These are phyloP conservation scores for Tupaia tana DNA, from an alignment of 2,113 vertebrate species.

Conservation along the genomic window DNA sequence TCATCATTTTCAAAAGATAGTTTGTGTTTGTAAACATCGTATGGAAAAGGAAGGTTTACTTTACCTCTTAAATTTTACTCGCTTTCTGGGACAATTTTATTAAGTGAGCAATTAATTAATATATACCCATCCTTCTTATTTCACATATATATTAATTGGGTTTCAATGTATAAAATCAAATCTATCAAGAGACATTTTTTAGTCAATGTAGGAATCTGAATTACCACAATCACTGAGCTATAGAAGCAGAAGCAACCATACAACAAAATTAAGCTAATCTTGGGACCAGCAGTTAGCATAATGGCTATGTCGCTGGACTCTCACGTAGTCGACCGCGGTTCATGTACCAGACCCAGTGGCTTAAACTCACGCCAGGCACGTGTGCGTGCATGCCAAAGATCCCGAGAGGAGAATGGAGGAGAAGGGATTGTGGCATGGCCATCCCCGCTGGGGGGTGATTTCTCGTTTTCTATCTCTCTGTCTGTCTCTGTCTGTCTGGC, in stretches of 20 bases:
- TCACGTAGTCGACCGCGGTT: too few species aligned
- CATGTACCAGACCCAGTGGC: too few species aligned
- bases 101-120: slow-evolving; percentile 3
- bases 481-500: too few species aligned
- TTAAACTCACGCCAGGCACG: too few species aligned
- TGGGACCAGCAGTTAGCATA: too few species aligned
- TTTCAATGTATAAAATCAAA: slow-evolving; percentile 14
- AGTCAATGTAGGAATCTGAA: background rate
- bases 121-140: background rate
- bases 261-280: too few species aligned
- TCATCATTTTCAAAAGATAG: background rate
- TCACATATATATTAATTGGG: background rate
- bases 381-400: too few species aligned
- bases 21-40: background rate
- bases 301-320: too few species aligned
- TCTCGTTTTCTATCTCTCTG: too few species aligned
- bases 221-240: background rate
- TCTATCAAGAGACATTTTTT: background rate
- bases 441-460: too few species aligned
- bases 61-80: background rate
- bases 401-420: too few species aligned
- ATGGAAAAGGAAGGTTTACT: background rate
- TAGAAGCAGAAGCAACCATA: background rate
- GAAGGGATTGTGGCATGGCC: too few species aligned
- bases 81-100: background rate